Conservation (phyloP, 1,140 invertebrate species). For the Drosophila orena region DNA sequence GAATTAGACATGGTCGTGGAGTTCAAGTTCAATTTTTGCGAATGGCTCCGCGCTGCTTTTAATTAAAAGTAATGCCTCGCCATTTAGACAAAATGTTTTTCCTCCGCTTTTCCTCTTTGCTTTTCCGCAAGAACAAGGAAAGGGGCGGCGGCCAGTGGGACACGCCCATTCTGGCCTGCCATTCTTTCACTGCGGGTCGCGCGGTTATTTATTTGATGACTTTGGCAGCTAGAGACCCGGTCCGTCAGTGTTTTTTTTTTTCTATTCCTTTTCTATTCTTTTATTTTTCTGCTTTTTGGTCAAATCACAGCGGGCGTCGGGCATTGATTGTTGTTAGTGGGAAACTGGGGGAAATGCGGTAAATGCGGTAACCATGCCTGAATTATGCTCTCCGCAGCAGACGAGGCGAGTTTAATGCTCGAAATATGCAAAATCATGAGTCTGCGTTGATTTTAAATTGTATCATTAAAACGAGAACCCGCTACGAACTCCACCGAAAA, state of each 20-base stretch:
- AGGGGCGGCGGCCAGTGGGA: slow-evolving; percentile 24
- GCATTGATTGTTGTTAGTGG: slow-evolving; percentile 71
- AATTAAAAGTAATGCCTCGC: slow-evolving; percentile 78
- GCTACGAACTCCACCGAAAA: slow-evolving; percentile 49
- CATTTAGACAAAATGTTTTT: slow-evolving; percentile 74
- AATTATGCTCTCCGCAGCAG: slow-evolving; percentile 65
- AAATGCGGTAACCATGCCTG: slow-evolving; percentile 58
- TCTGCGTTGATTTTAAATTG: slow-evolving; percentile 83
- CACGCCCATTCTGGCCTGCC: slow-evolving; percentile 61
- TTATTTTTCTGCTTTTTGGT: slow-evolving; percentile 48
- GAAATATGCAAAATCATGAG: slow-evolving; percentile 82
- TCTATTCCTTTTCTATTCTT: slow-evolving; percentile 44
- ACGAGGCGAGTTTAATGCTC: slow-evolving; percentile 71
- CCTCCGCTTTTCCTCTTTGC: slow-evolving; percentile 20
- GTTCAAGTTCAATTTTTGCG: slow-evolving; percentile 81
- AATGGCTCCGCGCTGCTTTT: slow-evolving; percentile 68
- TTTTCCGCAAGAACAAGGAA: slow-evolving; percentile 16
- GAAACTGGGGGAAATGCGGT: slow-evolving; percentile 13
- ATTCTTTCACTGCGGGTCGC: slow-evolving; percentile 76
- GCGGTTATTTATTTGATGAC: slow-evolving; percentile 80
- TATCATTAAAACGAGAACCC: slow-evolving; percentile 77
- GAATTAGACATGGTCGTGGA: slow-evolving; percentile 38
- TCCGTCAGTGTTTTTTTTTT: slow-evolving; percentile 57
- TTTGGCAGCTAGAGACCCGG: slow-evolving; percentile 60
- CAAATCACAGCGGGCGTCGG: slow-evolving; percentile 78